Base-by-base conservation (phyloP, 2,888 invertebrate species). In the Poecilobothrus nobilitatus region DNA sequence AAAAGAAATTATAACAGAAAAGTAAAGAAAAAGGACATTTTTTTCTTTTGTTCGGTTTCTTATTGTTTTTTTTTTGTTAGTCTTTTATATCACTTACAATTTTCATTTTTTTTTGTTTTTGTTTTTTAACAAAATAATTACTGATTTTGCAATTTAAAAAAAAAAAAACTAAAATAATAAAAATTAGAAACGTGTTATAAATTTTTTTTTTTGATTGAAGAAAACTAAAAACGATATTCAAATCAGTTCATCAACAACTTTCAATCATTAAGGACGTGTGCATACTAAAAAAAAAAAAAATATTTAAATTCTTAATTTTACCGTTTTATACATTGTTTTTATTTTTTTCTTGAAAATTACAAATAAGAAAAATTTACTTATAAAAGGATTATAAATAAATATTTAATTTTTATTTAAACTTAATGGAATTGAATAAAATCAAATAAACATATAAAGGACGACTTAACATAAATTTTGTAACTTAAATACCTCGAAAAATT, bases 401-500 rank as follows among this genome's bases (percentile, higher is more conserved):
- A 34, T n/a, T n/a, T n/a, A n/a, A n/a, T n/a, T 37, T 37, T 37
- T 18, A 53, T 53, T 18, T 18, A 53, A 53, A 53, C 7, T 53
- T 53, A n/a, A 18, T 53, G 53, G 53, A 53, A 53, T 18, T 53
- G 37, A 37, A 37, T 37, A 5, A 8, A 53, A 18, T 18, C 15
- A 53, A 53, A 44, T 44, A 44, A 44, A 44, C 44, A 44, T 44
- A 18, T 15, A 53, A 53, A 53, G 53, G 53, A 53, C 53, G 53
- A 53, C 53, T 53, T 44, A 7, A 7, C 9, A 12, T 12, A 44
- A 44, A 10, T 34, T 37, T 37, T 53, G 53, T 18, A 53, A 53
- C 53, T 53, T 53, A 53, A 53, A 53, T 53, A 53, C 53, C 53
- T 53, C 53, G n/a, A 53, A 53, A 27, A 12, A 53, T 44, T 44